Evolutionary conservation across 64 coral and sea anemone genomes (phyloP).

Genomic region (Platygyra sinensis): DNA sequence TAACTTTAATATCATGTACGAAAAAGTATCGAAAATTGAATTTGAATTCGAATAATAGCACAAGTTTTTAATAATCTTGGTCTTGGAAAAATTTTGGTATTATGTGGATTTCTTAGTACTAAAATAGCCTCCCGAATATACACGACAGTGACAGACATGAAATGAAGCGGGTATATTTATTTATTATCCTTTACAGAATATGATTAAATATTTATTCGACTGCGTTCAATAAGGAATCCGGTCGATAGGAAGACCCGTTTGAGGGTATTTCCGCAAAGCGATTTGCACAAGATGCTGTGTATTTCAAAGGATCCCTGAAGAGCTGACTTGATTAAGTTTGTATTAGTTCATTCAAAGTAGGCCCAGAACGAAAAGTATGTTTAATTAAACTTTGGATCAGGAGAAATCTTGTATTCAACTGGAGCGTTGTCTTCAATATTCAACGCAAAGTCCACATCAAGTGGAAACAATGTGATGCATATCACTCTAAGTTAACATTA

Average conservation of each 20-base stretch:
- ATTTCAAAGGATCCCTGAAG: background rate
- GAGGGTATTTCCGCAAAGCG: constrained; percentile 14
- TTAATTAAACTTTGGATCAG: constrained; percentile 7
- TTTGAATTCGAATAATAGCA: background rate
- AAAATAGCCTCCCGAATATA: background rate
- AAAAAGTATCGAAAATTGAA: background rate
- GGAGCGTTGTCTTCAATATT: background rate
- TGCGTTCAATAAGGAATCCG: constrained; percentile 15
- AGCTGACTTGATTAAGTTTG: background rate
- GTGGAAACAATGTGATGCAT: background rate
- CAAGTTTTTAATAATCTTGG: background rate
- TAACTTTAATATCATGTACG: background rate
- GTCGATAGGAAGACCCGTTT: constrained; percentile 15
- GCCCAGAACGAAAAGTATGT: background rate
- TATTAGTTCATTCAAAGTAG: background rate
- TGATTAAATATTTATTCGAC: constrained; percentile 45
- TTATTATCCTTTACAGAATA: constrained; percentile 27
- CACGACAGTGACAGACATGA: background rate
- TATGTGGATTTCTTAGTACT: background rate
- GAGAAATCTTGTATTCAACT: background rate
- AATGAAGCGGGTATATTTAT: constrained; percentile 34
- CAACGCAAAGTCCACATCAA: background rate
- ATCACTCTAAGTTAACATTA: background rate
- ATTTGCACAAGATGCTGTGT: background rate
- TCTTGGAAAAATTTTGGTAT: background rate